Evolutionary conservation across 1,140 invertebrate genomes (phyloP).

Genomic region (Rhizoglyphus robini): DNA sequence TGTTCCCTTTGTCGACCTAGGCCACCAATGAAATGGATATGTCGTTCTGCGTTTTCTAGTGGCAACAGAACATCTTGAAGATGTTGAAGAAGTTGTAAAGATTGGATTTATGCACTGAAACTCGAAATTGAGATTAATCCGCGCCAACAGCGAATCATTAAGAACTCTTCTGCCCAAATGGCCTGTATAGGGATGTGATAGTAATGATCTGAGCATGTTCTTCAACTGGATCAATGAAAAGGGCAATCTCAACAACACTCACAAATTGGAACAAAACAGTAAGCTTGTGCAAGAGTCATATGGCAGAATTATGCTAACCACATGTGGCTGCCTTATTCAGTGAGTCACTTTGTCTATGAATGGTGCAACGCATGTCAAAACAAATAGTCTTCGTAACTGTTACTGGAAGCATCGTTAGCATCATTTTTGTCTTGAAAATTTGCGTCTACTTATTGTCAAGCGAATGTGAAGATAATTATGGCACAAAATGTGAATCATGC

Average conservation of each 20-base stretch:
- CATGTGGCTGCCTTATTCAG: background rate
- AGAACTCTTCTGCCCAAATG: background rate
- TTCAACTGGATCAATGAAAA: no score
- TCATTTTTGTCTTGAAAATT: background rate
- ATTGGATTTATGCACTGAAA: background rate
- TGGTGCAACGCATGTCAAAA: background rate
- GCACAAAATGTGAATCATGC: background rate
- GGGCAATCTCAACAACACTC: no score
- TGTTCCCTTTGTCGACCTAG: slow-evolving; percentile 26
- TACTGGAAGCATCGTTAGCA: background rate
- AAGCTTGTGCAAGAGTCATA: no score
- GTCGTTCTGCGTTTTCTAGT: slow-evolving; percentile 28
- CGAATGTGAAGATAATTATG: background rate
- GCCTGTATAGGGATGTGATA: background rate
- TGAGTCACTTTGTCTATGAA: background rate
- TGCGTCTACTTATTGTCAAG: background rate
- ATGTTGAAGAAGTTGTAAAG: background rate
- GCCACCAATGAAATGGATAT: slow-evolving; percentile 26
- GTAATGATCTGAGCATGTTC: slow-evolving; percentile 1
- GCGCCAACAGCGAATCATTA: background rate
- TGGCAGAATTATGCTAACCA: background rate
- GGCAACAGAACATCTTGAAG: background rate
- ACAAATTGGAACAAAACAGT: background rate
- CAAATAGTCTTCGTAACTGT: background rate
- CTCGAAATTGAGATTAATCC: background rate